Evolutionary conservation across 1,140 invertebrate species (phyloP), one percentile per base, ranked within the genome.

Genomic region (Phymorhynchus buccinoides): DNA sequence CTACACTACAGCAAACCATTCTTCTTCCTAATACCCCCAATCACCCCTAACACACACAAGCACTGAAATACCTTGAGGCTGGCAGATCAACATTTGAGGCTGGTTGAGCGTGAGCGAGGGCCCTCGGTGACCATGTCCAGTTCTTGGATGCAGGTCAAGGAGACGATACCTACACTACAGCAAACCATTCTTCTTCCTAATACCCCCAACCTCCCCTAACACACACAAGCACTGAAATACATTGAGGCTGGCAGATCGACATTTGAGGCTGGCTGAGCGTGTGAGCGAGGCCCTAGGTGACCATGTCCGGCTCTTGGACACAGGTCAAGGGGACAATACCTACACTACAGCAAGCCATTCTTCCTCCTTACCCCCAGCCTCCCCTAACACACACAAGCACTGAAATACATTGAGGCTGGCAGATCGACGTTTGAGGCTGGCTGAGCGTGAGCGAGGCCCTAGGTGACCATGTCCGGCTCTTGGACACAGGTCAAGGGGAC

Each of bases 311-410:
- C 88, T 94, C 89, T 93, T 94, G 95, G 22, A 94, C n/a, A n/a
- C n/a, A n/a, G n/a, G n/a, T 93, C 92, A 42, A 68, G 95, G 95
- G 90, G 96, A 96, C 81, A 95, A 94, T 80, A 95, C 95, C 80
- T 88, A 89, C n/a, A n/a, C n/a, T n/a, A n/a, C 86, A 89, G 89
- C 3, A 89, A 88, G 73, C 93, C 91, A 68, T 88, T 92, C 84
- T 92, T 90, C 27, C 95, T 95, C 84, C 91, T 92, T n/a, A n/a
- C n/a, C n/a, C n/a, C n/a, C n/a, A n/a, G n/a, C n/a, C n/a, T n/a
- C n/a, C n/a, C n/a, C n/a, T n/a, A n/a, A n/a, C n/a, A n/a, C n/a
- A n/a, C n/a, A n/a, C n/a, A n/a, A n/a, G n/a, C n/a, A n/a, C n/a
- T n/a, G n/a, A n/a, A 16, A 27, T 32, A 80, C 79, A 44, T 73